Conservation (phyloP, 2,888 invertebrate genomes). For the Diplolepis rosae region DNA sequence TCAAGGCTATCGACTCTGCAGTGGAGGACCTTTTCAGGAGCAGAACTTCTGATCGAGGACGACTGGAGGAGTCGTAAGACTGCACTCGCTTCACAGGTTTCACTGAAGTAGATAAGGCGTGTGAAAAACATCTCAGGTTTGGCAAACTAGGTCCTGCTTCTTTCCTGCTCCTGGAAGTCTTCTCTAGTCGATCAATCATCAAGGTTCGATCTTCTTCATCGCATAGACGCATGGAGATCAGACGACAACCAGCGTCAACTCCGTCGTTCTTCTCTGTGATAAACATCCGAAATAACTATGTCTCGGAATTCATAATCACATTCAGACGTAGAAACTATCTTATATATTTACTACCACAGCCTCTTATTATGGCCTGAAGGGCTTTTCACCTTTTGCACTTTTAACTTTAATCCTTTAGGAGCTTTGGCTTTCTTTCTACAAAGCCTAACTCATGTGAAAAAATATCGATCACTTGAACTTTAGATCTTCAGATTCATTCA, state of each 20-base stretch:
- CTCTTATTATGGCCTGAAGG: conserved; percentile 39
- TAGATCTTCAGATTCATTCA: too few species aligned
- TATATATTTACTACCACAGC: conserved; percentile 3
- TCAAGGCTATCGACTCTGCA: conserved; percentile 32
- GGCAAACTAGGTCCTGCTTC: conserved; percentile 10
- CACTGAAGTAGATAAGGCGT: neutral
- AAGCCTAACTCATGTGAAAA: too few species aligned
- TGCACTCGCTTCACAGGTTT: conserved; percentile 23
- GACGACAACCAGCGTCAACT: conserved; percentile 68
- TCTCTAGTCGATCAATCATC: conserved; percentile 6
- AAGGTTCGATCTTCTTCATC: conserved; percentile 50
- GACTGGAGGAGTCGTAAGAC: conserved; percentile 30
- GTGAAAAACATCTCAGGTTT: conserved; percentile 27
- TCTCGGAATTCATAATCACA: conserved; percentile 35
- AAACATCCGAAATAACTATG: conserved; percentile 64
- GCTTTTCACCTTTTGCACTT: conserved; percentile 32
- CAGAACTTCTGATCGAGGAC: neutral
- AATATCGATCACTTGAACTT: too few species aligned
- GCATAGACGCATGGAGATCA: conserved; percentile 66
- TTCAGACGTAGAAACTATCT: conserved; percentile 25
- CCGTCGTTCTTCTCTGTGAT: conserved; percentile 64
- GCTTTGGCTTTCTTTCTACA: too few species aligned
- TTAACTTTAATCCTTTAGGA: too few species aligned
- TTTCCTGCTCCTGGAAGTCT: neutral
- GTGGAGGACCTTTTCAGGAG: conserved; percentile 4